Evolutionary conservation across 2,888 invertebrate species (phyloP).

Genomic region (Ditula angustiorana): DNA sequence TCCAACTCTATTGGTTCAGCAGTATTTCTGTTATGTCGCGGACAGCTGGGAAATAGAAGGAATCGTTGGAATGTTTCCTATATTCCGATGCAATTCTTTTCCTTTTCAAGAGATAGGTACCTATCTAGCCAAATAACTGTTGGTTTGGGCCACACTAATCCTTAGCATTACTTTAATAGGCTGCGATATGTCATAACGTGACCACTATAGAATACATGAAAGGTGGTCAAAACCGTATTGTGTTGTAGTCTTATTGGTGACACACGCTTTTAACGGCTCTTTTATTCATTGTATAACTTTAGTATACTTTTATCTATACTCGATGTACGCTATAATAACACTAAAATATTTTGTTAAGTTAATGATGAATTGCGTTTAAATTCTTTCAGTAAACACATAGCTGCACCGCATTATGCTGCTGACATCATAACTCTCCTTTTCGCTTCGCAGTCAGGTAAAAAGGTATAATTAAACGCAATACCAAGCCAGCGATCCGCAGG

Average conservation of each 20-base stretch:
- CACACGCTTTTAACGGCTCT: neutral
- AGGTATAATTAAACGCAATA: neutral
- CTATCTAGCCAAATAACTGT: neutral
- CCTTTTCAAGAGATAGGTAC: neutral
- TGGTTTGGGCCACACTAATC: neutral
- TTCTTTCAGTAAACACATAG: too few species aligned
- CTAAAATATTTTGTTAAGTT: neutral
- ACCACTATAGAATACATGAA: neutral
- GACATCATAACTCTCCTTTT: too few species aligned
- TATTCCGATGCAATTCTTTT: conserved; percentile 3
- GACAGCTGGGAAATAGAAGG: conserved; percentile 13
- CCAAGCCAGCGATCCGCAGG: neutral
- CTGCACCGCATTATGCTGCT: too few species aligned
- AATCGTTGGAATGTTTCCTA: conserved; percentile 4
- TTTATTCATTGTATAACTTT: neutral
- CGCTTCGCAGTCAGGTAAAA: neutral
- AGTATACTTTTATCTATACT: too few species aligned
- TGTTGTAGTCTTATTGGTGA: neutral
- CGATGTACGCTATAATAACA: too few species aligned
- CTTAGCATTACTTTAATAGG: too few species aligned
- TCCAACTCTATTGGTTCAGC: conserved; percentile 23
- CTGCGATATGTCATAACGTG: neutral
- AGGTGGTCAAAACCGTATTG: neutral
- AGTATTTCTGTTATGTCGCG: conserved; percentile 17
- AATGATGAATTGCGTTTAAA: too few species aligned